These are phyloP conservation scores for Hippocampus comes DNA, from an alignment of 2,113 vertebrate species.

Conservation along the genomic window DNA sequence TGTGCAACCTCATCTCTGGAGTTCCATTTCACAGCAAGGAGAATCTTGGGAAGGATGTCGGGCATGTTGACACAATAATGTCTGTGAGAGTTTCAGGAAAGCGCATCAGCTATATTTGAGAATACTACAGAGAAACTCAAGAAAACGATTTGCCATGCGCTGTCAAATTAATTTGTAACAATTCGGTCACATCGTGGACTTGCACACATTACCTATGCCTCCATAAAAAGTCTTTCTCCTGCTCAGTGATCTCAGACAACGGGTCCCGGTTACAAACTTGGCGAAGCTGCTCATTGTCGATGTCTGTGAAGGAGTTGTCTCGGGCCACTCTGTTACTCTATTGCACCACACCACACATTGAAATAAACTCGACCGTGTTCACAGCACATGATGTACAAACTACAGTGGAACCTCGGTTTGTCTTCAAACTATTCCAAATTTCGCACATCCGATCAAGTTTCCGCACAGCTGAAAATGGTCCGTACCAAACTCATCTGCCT, in stretches of 20 bases:
- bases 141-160: neutral
- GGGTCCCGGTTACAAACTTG: conserved; percentile 91
- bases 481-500: too few relatives aligned
- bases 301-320: conserved; percentile 89
- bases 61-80: conserved; percentile 90
- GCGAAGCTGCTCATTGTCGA: conserved; percentile 90
- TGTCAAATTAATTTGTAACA: neutral
- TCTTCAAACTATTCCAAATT: too few relatives aligned
- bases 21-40: conserved; percentile 98
- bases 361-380: neutral
- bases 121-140: neutral
- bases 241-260: conserved; percentile 98
- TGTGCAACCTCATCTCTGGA: conserved; percentile 97
- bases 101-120: neutral
- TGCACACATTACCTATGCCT: conserved; percentile 82
- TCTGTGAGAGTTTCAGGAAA: conserved; percentile 57
- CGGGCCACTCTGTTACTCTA: conserved; percentile 91
- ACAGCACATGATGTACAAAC: neutral
- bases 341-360: conserved; percentile 38
- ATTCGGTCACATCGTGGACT: neutral
- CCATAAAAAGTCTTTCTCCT: conserved; percentile 98
- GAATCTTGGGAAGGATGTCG: conserved; percentile 94
- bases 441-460: too few relatives aligned
- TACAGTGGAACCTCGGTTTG: neutral
- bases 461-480: too few relatives aligned